Conservation (phyloP, 2,888 invertebrate species). For the Girardia tigrina region DNA sequence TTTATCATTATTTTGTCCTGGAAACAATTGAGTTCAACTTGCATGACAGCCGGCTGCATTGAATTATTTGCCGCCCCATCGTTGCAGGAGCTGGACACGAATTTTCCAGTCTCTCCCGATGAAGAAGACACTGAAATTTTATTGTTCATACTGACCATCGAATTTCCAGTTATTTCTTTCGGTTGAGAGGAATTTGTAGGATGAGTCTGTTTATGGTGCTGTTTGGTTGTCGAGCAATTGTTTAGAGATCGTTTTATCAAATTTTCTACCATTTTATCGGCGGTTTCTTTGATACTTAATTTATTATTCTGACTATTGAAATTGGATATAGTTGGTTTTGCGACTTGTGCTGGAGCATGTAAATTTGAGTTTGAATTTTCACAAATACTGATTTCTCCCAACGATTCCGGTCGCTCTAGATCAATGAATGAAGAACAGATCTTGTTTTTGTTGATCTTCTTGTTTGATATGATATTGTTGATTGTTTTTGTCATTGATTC, state of each 20-base stretch:
- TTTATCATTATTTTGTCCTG: background rate
- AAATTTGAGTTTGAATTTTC: background rate
- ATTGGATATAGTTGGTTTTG: background rate
- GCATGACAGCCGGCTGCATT: background rate
- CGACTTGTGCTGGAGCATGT: background rate
- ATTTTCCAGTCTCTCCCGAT: background rate
- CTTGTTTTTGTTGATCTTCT: background rate
- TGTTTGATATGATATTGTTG: background rate
- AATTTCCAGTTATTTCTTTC: background rate
- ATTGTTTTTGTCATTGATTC: background rate
- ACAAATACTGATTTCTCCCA: background rate
- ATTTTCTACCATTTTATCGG: constrained; percentile 2
- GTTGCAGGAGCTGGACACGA: too few species aligned
- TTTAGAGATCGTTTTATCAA: background rate
- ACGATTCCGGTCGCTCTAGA: background rate
- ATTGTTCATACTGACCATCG: background rate
- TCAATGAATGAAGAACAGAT: background rate
- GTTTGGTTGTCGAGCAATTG: background rate
- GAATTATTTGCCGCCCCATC: background rate
- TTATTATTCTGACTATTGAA: background rate
- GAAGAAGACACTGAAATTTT: background rate
- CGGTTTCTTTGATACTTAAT: constrained; percentile 19
- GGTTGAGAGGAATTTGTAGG: background rate
- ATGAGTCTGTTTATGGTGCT: background rate
- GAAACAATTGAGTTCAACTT: background rate